Evolutionary conservation across 2,888 invertebrate genomes (phyloP), one percentile per base, ranked within the genome.

Genomic region (Euphydryas editha): DNA sequence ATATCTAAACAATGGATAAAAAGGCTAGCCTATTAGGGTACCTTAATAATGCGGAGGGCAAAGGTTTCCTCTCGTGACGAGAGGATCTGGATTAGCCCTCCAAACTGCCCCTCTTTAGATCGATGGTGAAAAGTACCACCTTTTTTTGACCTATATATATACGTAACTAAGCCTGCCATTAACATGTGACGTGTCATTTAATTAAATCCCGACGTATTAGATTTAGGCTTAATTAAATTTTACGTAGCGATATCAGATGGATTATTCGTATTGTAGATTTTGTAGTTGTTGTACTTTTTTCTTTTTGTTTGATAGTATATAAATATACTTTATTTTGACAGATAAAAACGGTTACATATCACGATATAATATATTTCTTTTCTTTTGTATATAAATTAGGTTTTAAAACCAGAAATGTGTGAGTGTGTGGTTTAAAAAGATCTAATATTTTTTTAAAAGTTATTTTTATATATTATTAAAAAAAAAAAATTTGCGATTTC

Each of bases 11-110:
- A 65, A 68, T 59, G 58, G 61, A 30, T 51, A 47, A 46, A 68
- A 65, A 62, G 56, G 39, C 36, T 15, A 68, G 59, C 61, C 61
- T 68, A 68, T 59, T 54, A 65, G 51, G 44, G 37, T 18, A 67
- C 62, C 62, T 65, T 55, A 65, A 55, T 65, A 68, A 65, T 68
- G 17, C 37, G 54, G 37, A 56, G 68, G 64, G 56, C 62, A 63
- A 54, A 55, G 63, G 54, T 47, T 61, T 42, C 21, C 44, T 39
- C 65, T 62, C 51, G 36, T 51, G 37, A 37, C 17, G 42, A 62
- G 67, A 47, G 63, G 64, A 11, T 21, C 11, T 13, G 47, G 49
- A 44, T 60, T 57, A 67, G 60, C 58, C 64, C 58, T 65, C 61
- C 37, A 51, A 24, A 8, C 24, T 51, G 61, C 11, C 60, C 60